Base-by-base conservation (phyloP, 2,888 invertebrate genomes). In the Cheiracanthium punctorium region DNA sequence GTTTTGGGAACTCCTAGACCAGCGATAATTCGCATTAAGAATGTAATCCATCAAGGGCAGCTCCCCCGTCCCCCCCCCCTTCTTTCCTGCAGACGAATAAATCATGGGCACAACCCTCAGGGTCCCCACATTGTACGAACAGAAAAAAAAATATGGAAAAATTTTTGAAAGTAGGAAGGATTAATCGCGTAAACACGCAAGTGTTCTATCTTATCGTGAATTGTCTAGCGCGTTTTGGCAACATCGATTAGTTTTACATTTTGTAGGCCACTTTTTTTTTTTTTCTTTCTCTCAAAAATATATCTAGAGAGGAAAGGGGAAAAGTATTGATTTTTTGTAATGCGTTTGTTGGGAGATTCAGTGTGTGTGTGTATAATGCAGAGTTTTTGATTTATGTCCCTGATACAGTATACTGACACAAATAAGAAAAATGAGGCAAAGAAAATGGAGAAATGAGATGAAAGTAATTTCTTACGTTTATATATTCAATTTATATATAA, bases 11-110 rank as follows among this genome's bases (percentile, higher is more conserved):
- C 37, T 69, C 58, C 52, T 67, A 58, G 71, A 48, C 37, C 33
- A 72, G 84, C 84, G 84, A 84, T 84, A 84, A 84, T 84, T 84
- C 84, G 84, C 84, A 84, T 84, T 79, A 84, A 37, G 72, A 72
- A 79, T 73, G 84, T 79, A 67, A 84, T 84, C 84, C 84, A 84
- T 84, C 84, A 84, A 79, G 72, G 17, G 32, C 72, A 58, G 69
- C 67, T 77, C 84, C 28, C 48, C 70, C 28, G 75, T 58, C 75
- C 82, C 70, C 28, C 48, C 69, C 8, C 52, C n/a, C n/a, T n/a
- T n/a, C n/a, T n/a, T n/a, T 37, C 37, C 37, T 37, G 37, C 58
- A 58, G 65, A 58, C 65, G 81, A 74, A 74, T 70, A 82, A 76
- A 82, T 82, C 82, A 75, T 71, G 69, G 43, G 70, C 52, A 71